Percentiles rank a stretch among this genome's conserved stretches.
Conservation (phyloP, 2,113 vertebrate genomes). For the Calyptommatus sinebrachiatus region DNA sequence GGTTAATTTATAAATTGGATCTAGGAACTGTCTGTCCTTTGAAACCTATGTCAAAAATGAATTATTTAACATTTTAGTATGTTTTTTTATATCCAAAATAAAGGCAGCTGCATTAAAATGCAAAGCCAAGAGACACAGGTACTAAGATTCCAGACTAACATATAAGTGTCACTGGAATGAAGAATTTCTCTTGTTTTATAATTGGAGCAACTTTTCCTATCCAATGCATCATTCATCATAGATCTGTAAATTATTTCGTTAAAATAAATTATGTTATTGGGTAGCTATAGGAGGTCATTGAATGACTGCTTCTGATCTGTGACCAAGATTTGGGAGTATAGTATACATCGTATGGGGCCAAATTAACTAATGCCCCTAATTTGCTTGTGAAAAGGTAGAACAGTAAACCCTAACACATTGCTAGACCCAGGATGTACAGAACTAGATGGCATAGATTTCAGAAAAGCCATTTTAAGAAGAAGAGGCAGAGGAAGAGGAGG, state of each 20-base stretch:
- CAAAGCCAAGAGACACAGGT: neutral
- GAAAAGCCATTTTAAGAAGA: neutral
- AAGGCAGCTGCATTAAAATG: neutral
- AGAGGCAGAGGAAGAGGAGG: too few species aligned
- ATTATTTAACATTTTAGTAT: neutral
- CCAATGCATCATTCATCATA: neutral
- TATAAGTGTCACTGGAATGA: constrained; percentile 18
- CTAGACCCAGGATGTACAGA: neutral
- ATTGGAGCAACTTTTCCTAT: constrained; percentile 2
- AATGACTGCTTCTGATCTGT: neutral
- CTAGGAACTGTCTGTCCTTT: neutral
- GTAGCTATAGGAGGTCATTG: neutral
- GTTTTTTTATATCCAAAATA: neutral
- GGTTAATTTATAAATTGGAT: neutral
- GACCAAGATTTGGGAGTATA: neutral
- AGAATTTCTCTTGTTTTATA: neutral
- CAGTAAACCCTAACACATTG: neutral
- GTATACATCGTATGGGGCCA: neutral
- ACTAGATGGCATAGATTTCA: neutral
- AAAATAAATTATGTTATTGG: neutral
- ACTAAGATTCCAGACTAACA: constrained; percentile 2
- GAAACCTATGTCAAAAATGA: constrained; percentile 8
- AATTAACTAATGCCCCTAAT: neutral
- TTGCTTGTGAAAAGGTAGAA: neutral
- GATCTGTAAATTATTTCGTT: constrained; percentile 24